Conservation (phyloP, 2,888 invertebrate genomes). For the Polyommatus icarus region DNA sequence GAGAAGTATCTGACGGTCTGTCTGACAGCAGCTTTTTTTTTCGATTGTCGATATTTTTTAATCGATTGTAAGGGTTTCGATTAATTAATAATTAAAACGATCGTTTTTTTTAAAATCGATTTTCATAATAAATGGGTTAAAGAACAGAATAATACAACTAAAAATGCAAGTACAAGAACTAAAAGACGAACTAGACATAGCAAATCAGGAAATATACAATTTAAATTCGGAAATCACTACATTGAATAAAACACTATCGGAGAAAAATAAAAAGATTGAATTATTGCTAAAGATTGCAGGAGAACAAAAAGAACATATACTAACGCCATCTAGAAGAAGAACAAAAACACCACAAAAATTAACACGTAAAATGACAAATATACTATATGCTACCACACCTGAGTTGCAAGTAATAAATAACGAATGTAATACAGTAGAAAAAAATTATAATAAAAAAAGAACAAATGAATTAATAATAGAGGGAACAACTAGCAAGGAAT, state of each 20-base stretch:
- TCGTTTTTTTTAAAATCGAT: too few relatives aligned
- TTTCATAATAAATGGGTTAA: too few relatives aligned
- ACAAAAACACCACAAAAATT: not conserved
- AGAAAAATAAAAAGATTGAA: not conserved
- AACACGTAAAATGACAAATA: not conserved
- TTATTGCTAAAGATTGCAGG: not conserved
- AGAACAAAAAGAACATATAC: not conserved
- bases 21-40: too few relatives aligned
- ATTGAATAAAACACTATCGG: not conserved
- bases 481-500: too few relatives aligned
- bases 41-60: too few relatives aligned
- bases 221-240: not conserved
- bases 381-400: not conserved
- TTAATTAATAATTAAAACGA: too few relatives aligned
- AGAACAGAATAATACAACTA: not conserved
- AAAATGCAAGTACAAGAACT: not conserved
- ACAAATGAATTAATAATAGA: too few relatives aligned
- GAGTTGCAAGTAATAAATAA: not conserved
- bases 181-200: not conserved
- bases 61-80: too few relatives aligned
- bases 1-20: too few relatives aligned
- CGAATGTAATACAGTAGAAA: not conserved
- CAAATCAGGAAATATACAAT: conserved; percentile 1
- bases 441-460: too few relatives aligned
- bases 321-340: not conserved